Percentiles rank a stretch among this genome's conserved stretches.
These are phyloP conservation scores for Zygothrica quintamaculata DNA, from an alignment of 2,888 invertebrate species.

Conservation along the genomic window DNA sequence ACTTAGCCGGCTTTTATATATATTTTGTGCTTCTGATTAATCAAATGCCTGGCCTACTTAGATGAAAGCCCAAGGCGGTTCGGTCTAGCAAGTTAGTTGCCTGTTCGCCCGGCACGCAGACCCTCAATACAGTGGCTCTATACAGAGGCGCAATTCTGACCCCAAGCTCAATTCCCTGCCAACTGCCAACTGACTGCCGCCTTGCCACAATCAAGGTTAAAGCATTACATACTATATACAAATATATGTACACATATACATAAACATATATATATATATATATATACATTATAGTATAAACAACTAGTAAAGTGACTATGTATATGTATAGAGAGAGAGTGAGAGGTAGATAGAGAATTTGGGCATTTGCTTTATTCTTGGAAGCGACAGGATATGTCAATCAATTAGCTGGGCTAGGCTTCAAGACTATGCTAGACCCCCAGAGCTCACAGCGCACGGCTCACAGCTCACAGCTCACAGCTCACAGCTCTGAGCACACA, in stretches of 20 bases:
- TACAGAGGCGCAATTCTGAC: not conserved
- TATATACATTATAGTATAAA: constrained; percentile 1
- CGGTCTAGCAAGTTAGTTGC: constrained; percentile 14
- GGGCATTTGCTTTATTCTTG: constrained; percentile 31
- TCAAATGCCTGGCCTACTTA: constrained; percentile 57
- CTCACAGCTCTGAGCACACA: no score
- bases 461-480: no score
- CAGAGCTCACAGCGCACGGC: not conserved
- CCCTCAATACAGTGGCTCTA: constrained; percentile 8
- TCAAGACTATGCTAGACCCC: no score
- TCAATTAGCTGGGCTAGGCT: constrained; percentile 68
- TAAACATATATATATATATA: constrained; percentile 8
- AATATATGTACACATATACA: constrained; percentile 39
- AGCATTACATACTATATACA: constrained; percentile 40
- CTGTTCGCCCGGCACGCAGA: constrained; percentile 5
- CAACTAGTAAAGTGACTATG: no score
- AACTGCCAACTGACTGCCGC: constrained; percentile 34
- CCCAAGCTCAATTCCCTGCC: not conserved
- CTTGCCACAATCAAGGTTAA: constrained; percentile 71
- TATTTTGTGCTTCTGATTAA: constrained; percentile 35
- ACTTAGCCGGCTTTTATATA: not conserved
- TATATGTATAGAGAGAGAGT: no score
- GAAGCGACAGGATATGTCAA: constrained; percentile 76
- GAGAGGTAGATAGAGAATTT: constrained; percentile 8
- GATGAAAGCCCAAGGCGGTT: constrained; percentile 48